These are phyloP conservation scores for Cinclus cinclus DNA, from an alignment of 2,113 vertebrate species.

Conservation along the genomic window DNA sequence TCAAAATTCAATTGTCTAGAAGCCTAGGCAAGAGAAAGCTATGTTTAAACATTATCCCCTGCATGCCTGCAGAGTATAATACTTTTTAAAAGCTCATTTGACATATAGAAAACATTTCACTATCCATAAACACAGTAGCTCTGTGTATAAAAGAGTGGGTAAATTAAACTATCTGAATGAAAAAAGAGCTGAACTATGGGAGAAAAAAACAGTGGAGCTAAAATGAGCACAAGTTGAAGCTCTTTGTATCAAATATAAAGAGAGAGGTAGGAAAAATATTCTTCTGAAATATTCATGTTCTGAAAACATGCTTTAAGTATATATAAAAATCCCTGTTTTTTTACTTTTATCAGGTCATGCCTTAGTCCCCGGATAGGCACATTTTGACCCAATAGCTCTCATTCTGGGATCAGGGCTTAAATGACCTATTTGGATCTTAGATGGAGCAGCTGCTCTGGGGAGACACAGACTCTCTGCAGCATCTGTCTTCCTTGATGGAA, in stretches of 20 bases:
- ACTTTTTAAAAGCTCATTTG: constrained; percentile 64
- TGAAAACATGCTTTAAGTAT: constrained; percentile 9
- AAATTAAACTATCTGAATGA: constrained; percentile 63
- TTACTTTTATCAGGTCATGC: constrained; percentile 51
- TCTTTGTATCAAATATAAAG: constrained; percentile 28
- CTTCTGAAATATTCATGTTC: constrained; percentile 51
- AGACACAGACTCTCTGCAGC: constrained; percentile 28
- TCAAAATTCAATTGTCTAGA: constrained; percentile 61
- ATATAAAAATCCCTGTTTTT: constrained; percentile 3
- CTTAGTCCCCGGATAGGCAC: constrained; percentile 37
- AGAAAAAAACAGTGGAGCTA: constrained; percentile 14
- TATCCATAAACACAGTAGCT: constrained; percentile 52
- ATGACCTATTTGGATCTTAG: constrained; percentile 59
- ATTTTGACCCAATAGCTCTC: constrained; percentile 46
- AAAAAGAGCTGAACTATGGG: constrained; percentile 26
- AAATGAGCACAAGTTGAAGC: constrained; percentile 13
- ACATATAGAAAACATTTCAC: constrained; percentile 49
- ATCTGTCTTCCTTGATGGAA: constrained; percentile 59
- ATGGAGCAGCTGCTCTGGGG: constrained; percentile 47
- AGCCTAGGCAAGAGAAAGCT: constrained; percentile 59
- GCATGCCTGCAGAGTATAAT: constrained; percentile 57
- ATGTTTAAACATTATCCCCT: constrained; percentile 75
- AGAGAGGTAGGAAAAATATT: neutral
- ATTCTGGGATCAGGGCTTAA: constrained; percentile 37
- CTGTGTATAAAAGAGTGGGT: constrained; percentile 49